These are phyloP conservation scores for Grallaria varia DNA, from an alignment of 2,113 vertebrate species.

Conservation along the genomic window DNA sequence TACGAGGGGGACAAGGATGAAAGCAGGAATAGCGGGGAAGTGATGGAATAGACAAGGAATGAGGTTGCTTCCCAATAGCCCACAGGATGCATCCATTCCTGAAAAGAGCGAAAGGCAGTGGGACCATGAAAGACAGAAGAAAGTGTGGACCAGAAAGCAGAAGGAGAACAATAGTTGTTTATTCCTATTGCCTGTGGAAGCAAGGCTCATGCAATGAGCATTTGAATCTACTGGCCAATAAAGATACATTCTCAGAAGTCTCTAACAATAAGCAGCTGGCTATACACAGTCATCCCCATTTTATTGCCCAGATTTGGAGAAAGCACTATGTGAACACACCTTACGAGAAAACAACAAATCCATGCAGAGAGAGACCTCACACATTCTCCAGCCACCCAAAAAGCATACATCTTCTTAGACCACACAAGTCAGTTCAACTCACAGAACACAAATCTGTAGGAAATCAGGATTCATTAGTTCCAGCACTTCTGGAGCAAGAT, in stretches of 20 bases:
- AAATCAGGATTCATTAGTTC: conserved; percentile 31
- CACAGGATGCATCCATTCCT: background rate
- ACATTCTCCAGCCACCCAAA: background rate
- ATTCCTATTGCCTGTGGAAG: background rate
- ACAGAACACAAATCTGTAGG: conserved; percentile 1
- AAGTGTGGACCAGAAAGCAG: background rate
- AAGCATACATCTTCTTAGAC: background rate
- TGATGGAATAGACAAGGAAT: background rate
- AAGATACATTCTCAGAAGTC: background rate
- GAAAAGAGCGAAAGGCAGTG: background rate
- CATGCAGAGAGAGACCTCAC: background rate
- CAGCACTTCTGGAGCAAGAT: background rate
- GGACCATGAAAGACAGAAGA: background rate
- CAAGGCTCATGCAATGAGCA: background rate
- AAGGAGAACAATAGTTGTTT: background rate
- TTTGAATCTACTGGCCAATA: background rate
- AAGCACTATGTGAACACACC: background rate
- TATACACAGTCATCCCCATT: background rate
- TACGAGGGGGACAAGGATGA: background rate
- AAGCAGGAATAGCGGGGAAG: background rate
- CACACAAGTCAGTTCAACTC: conserved; percentile 22
- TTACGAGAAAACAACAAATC: conserved; percentile 1
- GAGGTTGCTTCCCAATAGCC: background rate
- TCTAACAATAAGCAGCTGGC: background rate
- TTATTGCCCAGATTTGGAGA: background rate